Conservation (phyloP, 2,888 invertebrate genomes). For the Orthonychiurus folsomi region DNA sequence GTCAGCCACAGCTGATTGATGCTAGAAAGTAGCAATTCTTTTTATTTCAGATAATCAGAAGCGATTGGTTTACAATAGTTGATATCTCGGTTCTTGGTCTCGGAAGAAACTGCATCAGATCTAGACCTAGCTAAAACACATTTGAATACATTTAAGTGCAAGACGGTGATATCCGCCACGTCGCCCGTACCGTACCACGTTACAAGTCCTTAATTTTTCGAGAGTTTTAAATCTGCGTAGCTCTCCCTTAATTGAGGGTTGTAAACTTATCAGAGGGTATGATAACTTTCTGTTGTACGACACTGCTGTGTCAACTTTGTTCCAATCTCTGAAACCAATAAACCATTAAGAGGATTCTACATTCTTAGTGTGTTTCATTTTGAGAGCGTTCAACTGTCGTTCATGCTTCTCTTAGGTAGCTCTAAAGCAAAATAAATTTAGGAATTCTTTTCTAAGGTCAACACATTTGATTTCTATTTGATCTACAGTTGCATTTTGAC, state of each 20-base stretch:
- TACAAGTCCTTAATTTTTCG: too few relatives aligned
- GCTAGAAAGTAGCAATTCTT: too few relatives aligned
- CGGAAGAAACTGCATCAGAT: too few relatives aligned
- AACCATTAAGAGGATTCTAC: conserved; percentile 1
- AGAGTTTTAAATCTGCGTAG: too few relatives aligned
- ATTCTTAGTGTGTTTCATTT: neutral
- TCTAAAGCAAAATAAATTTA: neutral
- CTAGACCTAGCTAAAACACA: too few relatives aligned
- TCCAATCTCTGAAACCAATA: conserved; percentile 1
- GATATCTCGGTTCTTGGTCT: too few relatives aligned
- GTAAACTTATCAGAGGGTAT: neutral
- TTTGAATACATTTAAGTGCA: too few relatives aligned
- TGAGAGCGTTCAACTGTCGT: neutral
- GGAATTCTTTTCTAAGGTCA: neutral
- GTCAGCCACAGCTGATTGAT: too few relatives aligned
- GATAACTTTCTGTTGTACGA: neutral
- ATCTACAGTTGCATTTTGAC: neutral
- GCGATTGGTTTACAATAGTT: too few relatives aligned
- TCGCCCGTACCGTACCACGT: too few relatives aligned
- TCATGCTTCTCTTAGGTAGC: conserved; percentile 3
- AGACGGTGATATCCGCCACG: too few relatives aligned
- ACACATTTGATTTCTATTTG: neutral
- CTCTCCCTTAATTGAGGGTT: neutral
- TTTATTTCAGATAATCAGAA: too few relatives aligned
- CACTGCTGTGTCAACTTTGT: neutral